Base-by-base conservation (phyloP, 2,888 invertebrate species). In the Brachycybe producta region DNA sequence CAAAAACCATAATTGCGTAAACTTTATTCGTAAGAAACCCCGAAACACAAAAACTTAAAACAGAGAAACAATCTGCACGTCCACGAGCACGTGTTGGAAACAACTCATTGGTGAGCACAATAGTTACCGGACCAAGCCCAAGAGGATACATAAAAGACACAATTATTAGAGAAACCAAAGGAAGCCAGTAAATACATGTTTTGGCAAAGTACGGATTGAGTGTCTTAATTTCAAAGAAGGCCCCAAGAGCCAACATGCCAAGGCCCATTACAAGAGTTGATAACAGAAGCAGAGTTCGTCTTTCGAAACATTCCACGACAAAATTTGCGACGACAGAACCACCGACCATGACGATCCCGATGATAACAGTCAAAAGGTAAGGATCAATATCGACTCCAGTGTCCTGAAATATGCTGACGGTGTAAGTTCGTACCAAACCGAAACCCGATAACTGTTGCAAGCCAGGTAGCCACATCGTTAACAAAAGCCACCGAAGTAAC, bases 391-490 rank as follows among this genome's bases (percentile, higher is more conserved):
- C 55, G 1, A 75, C 73, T 3, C 76, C 77, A 13, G 84, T 78
- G 28, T 73, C 80, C 44, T 67, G 61, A 65, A 91, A 90, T 53
- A 92, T 91, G 2, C 72, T 65, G 0, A 75, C 75, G 0, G 81
- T 76, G 61, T 84, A 86, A 65, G 86, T 84, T 55, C 87, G 81
- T 5, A 87, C 80, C 1, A 84, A 83, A 60, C 87, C 86, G 45
- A 86, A 78, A 35, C 86, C 86, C 54, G 81, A 78, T n/a, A 90
- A 70, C 67, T 95, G 94, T 72, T 95, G 94, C 71, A 94, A 91
- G 59, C 90, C 2, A 24, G 17, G 27, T 3, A n/a, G 13, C 2
- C 11, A n/a, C 15, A 8, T n/a, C 3, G 42, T 11, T 15, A 42
- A 15, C n/a, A 26, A n/a, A 11, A 42, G 15, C 11, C n/a, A 24